Evolutionary conservation across 2,888 invertebrate genomes (phyloP).

Genomic region (Cryptus viduatorius): DNA sequence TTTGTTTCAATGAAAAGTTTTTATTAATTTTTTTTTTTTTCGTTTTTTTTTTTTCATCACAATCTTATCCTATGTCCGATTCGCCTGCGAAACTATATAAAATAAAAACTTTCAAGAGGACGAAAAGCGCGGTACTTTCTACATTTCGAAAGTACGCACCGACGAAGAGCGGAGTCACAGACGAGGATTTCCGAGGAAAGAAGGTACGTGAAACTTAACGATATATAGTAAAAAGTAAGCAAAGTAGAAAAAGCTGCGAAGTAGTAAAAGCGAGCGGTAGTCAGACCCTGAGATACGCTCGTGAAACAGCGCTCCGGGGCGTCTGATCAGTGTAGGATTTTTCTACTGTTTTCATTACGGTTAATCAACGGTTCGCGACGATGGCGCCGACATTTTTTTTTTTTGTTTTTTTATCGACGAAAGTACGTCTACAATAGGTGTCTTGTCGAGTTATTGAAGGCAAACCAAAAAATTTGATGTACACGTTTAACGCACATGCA

Average conservation of each 20-base stretch:
- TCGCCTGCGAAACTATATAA: background rate
- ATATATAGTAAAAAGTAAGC: background rate
- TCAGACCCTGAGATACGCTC: background rate
- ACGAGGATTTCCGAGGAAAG: too few species aligned
- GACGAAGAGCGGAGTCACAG: background rate
- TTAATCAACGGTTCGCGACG: background rate
- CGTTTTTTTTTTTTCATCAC: conserved; percentile 4
- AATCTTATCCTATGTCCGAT: background rate
- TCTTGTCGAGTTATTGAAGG: too few species aligned
- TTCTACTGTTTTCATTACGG: background rate
- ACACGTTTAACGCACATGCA: too few species aligned
- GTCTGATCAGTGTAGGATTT: background rate
- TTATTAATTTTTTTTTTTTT: background rate
- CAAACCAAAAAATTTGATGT: too few species aligned
- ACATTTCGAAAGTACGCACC: background rate
- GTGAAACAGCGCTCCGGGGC: too few species aligned
- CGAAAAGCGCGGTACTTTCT: background rate
- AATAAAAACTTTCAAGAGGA: conserved; percentile 6
- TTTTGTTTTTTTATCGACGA: too few species aligned
- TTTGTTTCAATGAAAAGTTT: background rate
- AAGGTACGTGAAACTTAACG: conserved; percentile 20
- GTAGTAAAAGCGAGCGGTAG: conserved; percentile 8
- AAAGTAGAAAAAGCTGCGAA: background rate
- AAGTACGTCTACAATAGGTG: too few species aligned
- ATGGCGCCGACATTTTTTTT: too few species aligned